Evolutionary conservation across 2,888 invertebrate species (phyloP), one percentile per base, ranked within the genome.

Genomic region (Ptilodon capucinus): DNA sequence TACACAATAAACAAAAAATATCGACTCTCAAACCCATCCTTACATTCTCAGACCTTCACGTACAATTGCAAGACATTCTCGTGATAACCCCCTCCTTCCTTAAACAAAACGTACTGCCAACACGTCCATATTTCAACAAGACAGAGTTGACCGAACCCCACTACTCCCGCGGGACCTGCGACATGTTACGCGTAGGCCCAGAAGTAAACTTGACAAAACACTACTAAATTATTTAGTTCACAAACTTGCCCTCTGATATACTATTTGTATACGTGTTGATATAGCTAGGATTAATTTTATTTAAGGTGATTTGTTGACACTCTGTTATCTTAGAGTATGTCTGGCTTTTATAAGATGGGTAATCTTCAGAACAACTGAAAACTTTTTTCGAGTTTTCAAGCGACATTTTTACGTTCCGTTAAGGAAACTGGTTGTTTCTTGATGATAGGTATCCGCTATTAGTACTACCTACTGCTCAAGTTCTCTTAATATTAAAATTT

Each of bases 191-290:
- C 43, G 40, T 40, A 51, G 57, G 46, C 53, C 46, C 54, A 32
- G 44, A 44, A 57, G 42, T 44, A 17, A 51, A 53, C 53, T 49
- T 48, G 45, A 62, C 60, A 60, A 60, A 60, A 71, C 65, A 63
- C 36, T 51, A 59, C 52, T 60, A 66, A 71, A 71, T 71, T 66
- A 71, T 69, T 68, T 62, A 64, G 68, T 62, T 62, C 19, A 54
- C 48, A 43, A 64, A 64, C 64, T 62, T 51, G 51, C 44, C 48
- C 54, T 50, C 47, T 42, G 25, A 30, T 57, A 54, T 57, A 60
- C 57, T 62, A 66, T 64, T 62, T 60, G 53, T 42, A 44, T 34
- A 42, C 44, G 54, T 56, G 58, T 58, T 58, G 45, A 48, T 45
- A 40, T 45, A 51, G 46, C 48, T 40, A 41, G 53, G 61, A 60